A percentile compares a stretch with the other conserved stretches of the same genome.
Evolutionary conservation across 1,140 invertebrate species (phyloP).

Genomic region (Acromyrmex echinatior): DNA sequence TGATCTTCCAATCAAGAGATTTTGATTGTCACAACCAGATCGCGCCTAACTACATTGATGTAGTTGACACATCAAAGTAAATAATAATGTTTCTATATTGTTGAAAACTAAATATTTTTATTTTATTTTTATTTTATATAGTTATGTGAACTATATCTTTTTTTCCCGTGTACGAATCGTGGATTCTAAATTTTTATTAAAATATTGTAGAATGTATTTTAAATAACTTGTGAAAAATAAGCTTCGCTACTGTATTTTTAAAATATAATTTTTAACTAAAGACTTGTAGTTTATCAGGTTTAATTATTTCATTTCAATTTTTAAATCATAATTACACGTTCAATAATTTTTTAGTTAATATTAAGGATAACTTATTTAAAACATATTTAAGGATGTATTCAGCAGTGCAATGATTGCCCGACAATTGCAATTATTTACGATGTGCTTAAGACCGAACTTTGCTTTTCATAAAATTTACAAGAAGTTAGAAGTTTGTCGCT

Average conservation of each 20-base stretch:
- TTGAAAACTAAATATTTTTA: too few species aligned
- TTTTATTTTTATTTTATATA: too few species aligned
- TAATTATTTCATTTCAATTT: conserved; percentile 4
- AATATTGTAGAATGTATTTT: not conserved
- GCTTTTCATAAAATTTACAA: conserved; percentile 52
- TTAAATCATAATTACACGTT: not conserved
- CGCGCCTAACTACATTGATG: too few species aligned
- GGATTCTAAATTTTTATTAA: not conserved
- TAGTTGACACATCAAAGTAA: not conserved
- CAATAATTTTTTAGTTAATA: not conserved
- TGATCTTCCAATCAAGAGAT: too few species aligned
- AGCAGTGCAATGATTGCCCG: not conserved
- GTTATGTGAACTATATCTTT: too few species aligned
- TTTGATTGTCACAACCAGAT: too few species aligned
- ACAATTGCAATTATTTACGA: conserved; percentile 35
- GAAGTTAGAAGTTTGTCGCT: conserved; percentile 32
- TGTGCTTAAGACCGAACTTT: conserved; percentile 8
- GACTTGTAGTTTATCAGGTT: not conserved
- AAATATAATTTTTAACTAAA: not conserved
- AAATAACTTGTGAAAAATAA: not conserved
- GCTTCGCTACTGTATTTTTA: not conserved
- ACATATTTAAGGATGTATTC: not conserved
- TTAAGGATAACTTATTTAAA: not conserved
- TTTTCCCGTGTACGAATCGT: not conserved
- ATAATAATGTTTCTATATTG: too few species aligned